phyloP scores from a whole-genome alignment of 2,888 invertebrate species.

The Caenorhabditis angaria region DNA sequence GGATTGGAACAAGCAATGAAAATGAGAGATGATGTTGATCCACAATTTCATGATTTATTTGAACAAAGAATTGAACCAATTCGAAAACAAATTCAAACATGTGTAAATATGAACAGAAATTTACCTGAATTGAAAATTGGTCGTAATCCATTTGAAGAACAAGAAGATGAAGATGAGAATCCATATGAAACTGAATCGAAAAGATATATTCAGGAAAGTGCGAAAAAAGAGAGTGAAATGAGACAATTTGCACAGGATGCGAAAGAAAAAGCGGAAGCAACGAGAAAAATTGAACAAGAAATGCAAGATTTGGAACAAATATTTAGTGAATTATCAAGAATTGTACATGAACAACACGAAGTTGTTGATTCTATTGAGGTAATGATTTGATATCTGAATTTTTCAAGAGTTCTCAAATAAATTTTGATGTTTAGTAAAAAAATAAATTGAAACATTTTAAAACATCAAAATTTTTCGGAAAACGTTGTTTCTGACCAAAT shows the following conservation, averaged over 20 bases:
- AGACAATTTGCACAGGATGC: constrained; percentile 40
- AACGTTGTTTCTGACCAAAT: too few relatives aligned
- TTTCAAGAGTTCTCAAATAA: too few relatives aligned
- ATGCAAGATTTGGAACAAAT: constrained; percentile 67
- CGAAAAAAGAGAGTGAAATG: constrained; percentile 28
- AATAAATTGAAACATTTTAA: too few relatives aligned
- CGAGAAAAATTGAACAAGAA: constrained; percentile 49
- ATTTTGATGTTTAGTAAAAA: too few relatives aligned
- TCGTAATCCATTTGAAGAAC: constrained; percentile 27
- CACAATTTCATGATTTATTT: constrained; percentile 46
- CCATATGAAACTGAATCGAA: constrained; percentile 50
- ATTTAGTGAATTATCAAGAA: constrained; percentile 58
- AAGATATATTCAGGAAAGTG: constrained; percentile 34
- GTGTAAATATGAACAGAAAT: constrained; percentile 40
- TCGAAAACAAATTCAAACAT: constrained; percentile 54
- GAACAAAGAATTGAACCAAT: constrained; percentile 59
- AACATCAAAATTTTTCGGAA: too few relatives aligned
- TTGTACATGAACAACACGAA: constrained; percentile 69
- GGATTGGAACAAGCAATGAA: constrained; percentile 55
- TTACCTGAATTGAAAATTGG: constrained; percentile 15
- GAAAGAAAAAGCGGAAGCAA: constrained; percentile 48
- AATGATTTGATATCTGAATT: not conserved
- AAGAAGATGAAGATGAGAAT: constrained; percentile 35
- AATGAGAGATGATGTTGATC: constrained; percentile 42
- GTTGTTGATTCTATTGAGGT: constrained; percentile 65